Evolutionary conservation across 2,888 invertebrate genomes (phyloP), one percentile per base, ranked within the genome.

Genomic region (Hesperia comma): DNA sequence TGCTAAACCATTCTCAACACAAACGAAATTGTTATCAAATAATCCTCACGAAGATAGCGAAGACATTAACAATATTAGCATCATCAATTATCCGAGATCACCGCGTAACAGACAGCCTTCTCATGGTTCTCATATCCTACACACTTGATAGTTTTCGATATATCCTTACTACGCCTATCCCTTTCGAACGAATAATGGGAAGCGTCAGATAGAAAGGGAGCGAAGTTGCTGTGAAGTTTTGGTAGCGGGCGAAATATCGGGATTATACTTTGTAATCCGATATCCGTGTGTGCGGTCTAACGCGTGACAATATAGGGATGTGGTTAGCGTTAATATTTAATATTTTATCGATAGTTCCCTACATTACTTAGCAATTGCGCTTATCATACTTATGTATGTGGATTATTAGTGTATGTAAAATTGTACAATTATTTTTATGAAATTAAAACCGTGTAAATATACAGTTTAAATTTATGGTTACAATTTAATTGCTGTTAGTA

Each of bases 81-180:
- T 53, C 53, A 53, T 53, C 53, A 53, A 53, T 53, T 53, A 53
- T 32, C 21, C 32, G n/a, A 53, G 53, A 53, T 53, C 53, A 53
- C 14, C n/a, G 53, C 53, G 53, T 19, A 53, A 32, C 53, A 26
- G 32, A 32, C 53, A 53, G 49, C 49, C 49, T 49, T 49, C 49
- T 32, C 53, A n/a, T 32, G 53, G 26, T 32, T 53, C 49, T 19
- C 49, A 49, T 49, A 49, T 49, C 60, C 40, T 51, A 70, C 79
- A 82, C 87, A 88, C 87, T 88, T 88, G 78, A 79, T 76, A 81
- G 88, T 84, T 81, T 86, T 88, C 88, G 74, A 80, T 77, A 85
- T 82, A 84, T 88, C 87, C 85, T 87, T 83, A 81, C 80, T 74
- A 26, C 63, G 15, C 1, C 71, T 40, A 15, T 84, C 83, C 69